Conservation (phyloP, 2,888 invertebrate genomes). For the Pammene aurita region DNA sequence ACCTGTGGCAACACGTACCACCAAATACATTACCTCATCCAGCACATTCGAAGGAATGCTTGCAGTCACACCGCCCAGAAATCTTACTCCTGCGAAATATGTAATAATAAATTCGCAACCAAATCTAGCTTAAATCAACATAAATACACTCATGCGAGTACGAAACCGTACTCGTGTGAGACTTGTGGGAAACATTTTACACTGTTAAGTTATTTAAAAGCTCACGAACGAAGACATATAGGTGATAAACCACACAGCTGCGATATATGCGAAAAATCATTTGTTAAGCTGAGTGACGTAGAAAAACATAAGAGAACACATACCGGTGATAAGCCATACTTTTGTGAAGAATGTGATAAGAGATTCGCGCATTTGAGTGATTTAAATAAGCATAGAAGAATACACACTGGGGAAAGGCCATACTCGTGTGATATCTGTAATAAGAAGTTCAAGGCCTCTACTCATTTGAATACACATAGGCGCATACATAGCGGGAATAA, state of each 20-base stretch:
- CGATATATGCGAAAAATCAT: neutral
- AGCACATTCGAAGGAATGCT: neutral
- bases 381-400: neutral
- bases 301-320: slow-evolving; percentile 8
- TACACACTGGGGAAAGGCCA: neutral
- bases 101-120: neutral
- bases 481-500: slow-evolving; percentile 4
- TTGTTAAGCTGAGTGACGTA: neutral
- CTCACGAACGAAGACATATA: neutral
- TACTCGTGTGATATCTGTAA: neutral
- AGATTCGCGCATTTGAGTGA: slow-evolving; percentile 2
- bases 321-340: slow-evolving; percentile 6
- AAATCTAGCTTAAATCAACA: slow-evolving; percentile 1
- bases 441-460: neutral
- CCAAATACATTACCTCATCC: neutral
- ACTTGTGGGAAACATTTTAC: neutral
- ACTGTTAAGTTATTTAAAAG: neutral
- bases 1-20: neutral
- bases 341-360: slow-evolving; percentile 8
- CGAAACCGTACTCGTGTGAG: neutral
- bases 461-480: neutral
- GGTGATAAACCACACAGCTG: neutral
- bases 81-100: neutral
- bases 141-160: neutral
- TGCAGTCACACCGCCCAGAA: neutral